Base-by-base conservation (phyloP, 1,140 invertebrate genomes). In the Anastatus disparis region DNA sequence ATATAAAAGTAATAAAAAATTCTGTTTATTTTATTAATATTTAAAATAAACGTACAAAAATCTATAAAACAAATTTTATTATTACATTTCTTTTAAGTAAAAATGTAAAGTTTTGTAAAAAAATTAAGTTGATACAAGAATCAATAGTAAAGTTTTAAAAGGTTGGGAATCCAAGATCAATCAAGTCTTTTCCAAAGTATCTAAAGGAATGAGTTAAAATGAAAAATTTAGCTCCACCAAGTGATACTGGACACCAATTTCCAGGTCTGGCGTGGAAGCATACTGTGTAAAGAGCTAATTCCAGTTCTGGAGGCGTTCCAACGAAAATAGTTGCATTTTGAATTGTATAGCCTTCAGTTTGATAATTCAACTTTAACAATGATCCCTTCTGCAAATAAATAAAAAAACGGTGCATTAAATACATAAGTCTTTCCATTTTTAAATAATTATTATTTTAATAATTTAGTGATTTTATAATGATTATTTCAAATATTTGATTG, bases 251-350 rank as follows among this genome's bases (percentile, higher is more conserved):
- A 77, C 94, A 96, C 31, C 90, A 87, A 71, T 89, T 84, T 78
- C 93, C 91, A 1, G 91, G 89, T 64, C 93, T 88, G 3, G 92
- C 84, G 9, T 94, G 87, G 78, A 92, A 95, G 78, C 95, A 96
- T 24, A 95, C 88, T 0, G 95, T 95, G 77, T 97, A 97, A 1
- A 96, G 84, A 20, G 95, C 92, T 82, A 98, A 90, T 86, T 97
- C 96, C 75, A 97, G 88, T 85, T 97, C 96, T 0, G 96, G 96
- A 72, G 93, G 93, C 8, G 94, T 96, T 15, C 96, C 96, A 66
- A 97, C 88, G 75, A 97, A 94, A 86, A 97, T 90, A 1, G 90
- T 90, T 53, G 91, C 90, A 2, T 93, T 92, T 2, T 91, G 90
- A 82, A 95, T 95, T 56, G 90, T 86, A 9, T 90, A 81, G 2